phyloP scores from a whole-genome alignment of 2,113 vertebrate genomes.

The Pogonocichla stellata region DNA sequence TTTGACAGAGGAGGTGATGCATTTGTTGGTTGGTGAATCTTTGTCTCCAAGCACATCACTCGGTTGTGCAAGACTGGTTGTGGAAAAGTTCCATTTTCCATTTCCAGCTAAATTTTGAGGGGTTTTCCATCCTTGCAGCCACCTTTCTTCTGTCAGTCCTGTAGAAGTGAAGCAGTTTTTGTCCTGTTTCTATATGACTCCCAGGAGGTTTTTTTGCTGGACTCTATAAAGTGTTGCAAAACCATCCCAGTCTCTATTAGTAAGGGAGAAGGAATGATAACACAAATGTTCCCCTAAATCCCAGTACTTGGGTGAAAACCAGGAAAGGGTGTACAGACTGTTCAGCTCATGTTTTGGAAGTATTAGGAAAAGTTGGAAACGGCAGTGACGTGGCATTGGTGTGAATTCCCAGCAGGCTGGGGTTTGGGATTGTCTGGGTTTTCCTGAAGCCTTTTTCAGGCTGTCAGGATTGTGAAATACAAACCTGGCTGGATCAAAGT shows the following conservation, averaged over 20 bases:
- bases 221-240: neutral
- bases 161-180: neutral
- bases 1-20: neutral
- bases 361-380: neutral
- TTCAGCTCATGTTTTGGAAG: neutral
- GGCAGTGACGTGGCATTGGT: neutral
- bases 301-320: neutral
- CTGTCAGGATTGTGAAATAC: neutral
- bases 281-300: neutral
- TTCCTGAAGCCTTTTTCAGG: neutral
- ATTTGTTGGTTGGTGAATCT: neutral
- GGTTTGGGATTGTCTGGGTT: neutral
- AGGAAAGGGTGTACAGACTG: neutral
- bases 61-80: neutral
- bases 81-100: neutral
- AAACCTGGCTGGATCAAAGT: neutral
- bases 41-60: neutral
- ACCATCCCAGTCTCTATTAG: neutral
- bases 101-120: neutral
- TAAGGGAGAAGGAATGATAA: neutral
- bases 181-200: rapidly evolving
- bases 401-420: neutral
- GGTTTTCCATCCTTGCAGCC: neutral
- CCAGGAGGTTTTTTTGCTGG: neutral
- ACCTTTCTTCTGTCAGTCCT: rapidly evolving